Evolutionary conservation across 2,888 invertebrate species (phyloP), one percentile per base, ranked within the genome.

Genomic region (Ormyrus pomaceus): DNA sequence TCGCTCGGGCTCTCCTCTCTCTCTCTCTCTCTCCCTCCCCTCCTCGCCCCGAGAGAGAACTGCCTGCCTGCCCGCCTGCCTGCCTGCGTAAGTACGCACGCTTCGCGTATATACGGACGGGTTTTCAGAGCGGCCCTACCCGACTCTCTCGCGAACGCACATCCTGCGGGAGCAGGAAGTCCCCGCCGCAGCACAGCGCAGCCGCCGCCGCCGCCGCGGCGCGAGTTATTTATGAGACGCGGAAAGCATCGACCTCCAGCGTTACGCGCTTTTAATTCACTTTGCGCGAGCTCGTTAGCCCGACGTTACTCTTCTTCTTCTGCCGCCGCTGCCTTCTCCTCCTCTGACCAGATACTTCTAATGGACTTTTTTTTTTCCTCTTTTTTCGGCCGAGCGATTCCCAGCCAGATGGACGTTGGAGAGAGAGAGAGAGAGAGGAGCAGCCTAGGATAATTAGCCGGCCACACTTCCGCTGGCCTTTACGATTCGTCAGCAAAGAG

Each of bases 131-230:
- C 6, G 69, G 48, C 45, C 55, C 9, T 55, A 46, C 34, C 13
- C 50, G 46, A 19, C 19, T 19, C 19, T 19, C 19, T 19, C 19
- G 19, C 19, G 19, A 19, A 19, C 55, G 65, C 58, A 75, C 51
- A 71, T 78, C 81, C 81, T 78, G 81, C 78, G 78, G 81, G 78
- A 75, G 78, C 81, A 81, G 81, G 81, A 81, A 81, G 78, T 81
- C 53, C 50, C n/a, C 62, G 46, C 45, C 51, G 13, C n/a, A 19
- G 58, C 6, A n/a, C n/a, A n/a, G n/a, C n/a, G n/a, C n/a, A n/a
- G n/a, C n/a, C 56, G 50, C 5, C 50, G 13, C 56, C n/a, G 19
- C 50, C 51, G 50, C 55, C 66, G n/a, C 53, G 45, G 51, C 64
- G 46, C 53, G 77, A 74, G 77, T 81, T 81, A 81, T 77, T 81